A percentile compares a stretch with the other conserved stretches of the same genome.
These are phyloP conservation scores for Eriocheir sinensis DNA, from an alignment of 1,140 invertebrate genomes.

Conservation along the genomic window DNA sequence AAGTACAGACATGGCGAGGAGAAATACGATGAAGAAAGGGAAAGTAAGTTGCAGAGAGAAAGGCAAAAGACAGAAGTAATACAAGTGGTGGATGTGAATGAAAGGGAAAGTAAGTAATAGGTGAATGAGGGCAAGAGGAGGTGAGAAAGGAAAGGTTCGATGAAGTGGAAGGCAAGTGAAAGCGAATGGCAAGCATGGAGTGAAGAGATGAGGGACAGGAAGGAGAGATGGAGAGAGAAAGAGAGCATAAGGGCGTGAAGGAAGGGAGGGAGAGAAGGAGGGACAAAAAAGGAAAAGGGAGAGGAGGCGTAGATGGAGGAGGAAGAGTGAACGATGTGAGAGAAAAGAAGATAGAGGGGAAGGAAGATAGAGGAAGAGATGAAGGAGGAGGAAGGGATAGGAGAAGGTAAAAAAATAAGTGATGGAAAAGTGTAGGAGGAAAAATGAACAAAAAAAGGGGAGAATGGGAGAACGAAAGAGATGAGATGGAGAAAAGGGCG, in stretches of 20 bases:
- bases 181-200: too few species aligned
- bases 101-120: too few species aligned
- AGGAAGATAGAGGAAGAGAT: neutral
- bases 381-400: neutral
- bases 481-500: neutral
- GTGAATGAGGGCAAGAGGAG: too few species aligned
- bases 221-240: neutral
- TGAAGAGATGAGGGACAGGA: neutral
- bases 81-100: too few species aligned
- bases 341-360: neutral
- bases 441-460: neutral
- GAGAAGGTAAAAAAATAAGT: neutral
- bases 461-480: neutral
- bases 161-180: too few species aligned
- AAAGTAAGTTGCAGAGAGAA: too few species aligned
- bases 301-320: neutral
- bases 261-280: neutral
- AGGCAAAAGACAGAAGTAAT: too few species aligned
- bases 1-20: too few species aligned
- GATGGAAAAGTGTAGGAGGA: neutral
- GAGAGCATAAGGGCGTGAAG: neutral
- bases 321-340: neutral
- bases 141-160: too few species aligned
- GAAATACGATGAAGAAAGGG: too few species aligned
- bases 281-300: neutral